These are phyloP conservation scores for Prietella phreatophila DNA, from an alignment of 2,113 vertebrate species.

Conservation along the genomic window DNA sequence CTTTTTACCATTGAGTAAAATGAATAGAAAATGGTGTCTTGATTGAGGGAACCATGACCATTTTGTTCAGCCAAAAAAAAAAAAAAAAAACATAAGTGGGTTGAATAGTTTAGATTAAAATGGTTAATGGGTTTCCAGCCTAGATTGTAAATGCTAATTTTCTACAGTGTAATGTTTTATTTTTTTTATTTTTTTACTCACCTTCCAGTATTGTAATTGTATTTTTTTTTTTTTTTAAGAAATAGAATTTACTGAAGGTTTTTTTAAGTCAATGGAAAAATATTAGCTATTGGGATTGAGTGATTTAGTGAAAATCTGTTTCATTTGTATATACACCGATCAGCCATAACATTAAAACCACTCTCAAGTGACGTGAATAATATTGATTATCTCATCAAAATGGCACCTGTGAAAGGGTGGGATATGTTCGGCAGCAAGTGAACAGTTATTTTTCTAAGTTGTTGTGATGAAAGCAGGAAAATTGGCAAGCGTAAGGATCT, in stretches of 20 bases:
- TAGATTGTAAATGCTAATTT: neutral
- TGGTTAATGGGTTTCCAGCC: neutral
- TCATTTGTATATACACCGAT: too few relatives aligned
- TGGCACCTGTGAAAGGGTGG: too few relatives aligned
- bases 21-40: neutral
- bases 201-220: neutral
- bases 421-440: too few relatives aligned
- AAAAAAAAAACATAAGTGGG: neutral
- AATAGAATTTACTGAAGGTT: too few relatives aligned
- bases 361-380: too few relatives aligned
- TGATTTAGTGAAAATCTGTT: neutral
- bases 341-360: too few relatives aligned
- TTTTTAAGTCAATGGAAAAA: too few relatives aligned
- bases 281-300: too few relatives aligned
- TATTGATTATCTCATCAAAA: too few relatives aligned
- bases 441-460: too few relatives aligned
- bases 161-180: neutral
- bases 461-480: too few relatives aligned
- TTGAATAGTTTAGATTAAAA: neutral
- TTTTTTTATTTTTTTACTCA: neutral
- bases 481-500: too few relatives aligned
- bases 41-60: neutral
- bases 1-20: neutral
- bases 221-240: neutral
- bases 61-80: neutral